Conservation (phyloP, 2,113 vertebrate species). For the Thymallus thymallus region DNA sequence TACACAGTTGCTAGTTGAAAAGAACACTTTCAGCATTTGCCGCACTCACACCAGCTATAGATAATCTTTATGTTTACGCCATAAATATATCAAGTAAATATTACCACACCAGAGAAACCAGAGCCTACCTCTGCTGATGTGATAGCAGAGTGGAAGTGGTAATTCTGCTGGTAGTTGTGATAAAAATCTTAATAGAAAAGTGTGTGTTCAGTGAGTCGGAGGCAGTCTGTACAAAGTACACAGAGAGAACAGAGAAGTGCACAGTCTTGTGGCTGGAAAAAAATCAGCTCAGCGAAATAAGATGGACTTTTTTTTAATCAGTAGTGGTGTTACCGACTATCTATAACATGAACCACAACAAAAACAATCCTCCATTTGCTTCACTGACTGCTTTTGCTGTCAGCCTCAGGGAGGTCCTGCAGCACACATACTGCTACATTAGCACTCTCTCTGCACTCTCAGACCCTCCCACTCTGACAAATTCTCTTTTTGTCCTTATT, state of each 20-base stretch:
- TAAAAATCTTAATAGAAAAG: background rate
- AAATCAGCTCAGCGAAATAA: background rate
- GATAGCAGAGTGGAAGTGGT: background rate
- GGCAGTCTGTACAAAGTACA: background rate
- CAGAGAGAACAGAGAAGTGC: background rate
- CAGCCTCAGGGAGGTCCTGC: background rate
- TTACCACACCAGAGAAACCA: background rate
- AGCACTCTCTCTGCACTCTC: background rate
- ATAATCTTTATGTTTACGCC: background rate
- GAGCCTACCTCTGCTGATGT: background rate
- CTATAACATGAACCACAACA: background rate
- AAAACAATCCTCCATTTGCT: background rate
- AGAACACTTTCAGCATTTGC: background rate
- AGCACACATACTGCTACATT: background rate
- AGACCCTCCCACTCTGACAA: too few species aligned
- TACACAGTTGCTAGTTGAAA: background rate
- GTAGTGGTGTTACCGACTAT: background rate
- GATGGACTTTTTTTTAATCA: background rate
- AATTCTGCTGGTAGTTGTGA: background rate
- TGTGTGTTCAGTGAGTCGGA: background rate
- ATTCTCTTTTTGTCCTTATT: too few species aligned
- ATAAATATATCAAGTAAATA: background rate
- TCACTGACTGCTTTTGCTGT: background rate
- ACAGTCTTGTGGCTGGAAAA: background rate
- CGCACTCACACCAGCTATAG: background rate